Conservation (phyloP, 2,888 invertebrate species). For the Chrysolina americana region DNA sequence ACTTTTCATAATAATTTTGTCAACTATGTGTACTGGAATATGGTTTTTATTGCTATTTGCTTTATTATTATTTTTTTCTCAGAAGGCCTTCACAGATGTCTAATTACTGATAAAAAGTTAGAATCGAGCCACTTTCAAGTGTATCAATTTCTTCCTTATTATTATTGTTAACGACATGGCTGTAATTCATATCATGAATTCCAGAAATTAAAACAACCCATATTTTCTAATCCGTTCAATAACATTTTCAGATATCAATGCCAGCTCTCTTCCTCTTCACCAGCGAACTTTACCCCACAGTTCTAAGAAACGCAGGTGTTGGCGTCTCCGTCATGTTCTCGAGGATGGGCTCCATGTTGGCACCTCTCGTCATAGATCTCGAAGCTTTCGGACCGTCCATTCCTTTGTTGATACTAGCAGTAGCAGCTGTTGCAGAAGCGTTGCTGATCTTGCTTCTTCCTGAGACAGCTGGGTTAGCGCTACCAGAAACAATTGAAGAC, state of each 20-base stretch:
- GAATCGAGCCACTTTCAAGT: too few relatives aligned
- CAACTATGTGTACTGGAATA: too few relatives aligned
- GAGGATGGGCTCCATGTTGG: constrained; percentile 82
- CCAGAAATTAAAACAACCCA: too few relatives aligned
- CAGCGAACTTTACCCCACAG: constrained; percentile 85
- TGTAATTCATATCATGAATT: too few relatives aligned
- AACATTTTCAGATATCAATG: constrained; percentile 68
- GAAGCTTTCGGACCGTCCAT: constrained; percentile 57
- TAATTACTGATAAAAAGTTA: neutral
- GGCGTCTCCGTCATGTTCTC: constrained; percentile 83
- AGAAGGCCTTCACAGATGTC: too few relatives aligned
- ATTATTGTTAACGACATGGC: too few relatives aligned
- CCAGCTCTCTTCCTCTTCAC: constrained; percentile 81
- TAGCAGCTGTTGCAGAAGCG: constrained; percentile 60
- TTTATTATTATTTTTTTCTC: too few relatives aligned
- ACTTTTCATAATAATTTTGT: too few relatives aligned
- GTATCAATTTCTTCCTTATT: too few relatives aligned
- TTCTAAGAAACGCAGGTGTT: constrained; percentile 82
- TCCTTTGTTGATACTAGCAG: constrained; percentile 63
- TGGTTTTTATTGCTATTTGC: too few relatives aligned
- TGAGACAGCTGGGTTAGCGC: constrained; percentile 65
- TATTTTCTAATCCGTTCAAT: too few relatives aligned
- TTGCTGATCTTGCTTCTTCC: constrained; percentile 64
- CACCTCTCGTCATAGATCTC: constrained; percentile 63
- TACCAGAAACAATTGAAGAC: constrained; percentile 74